A percentile compares a stretch with the other conserved stretches of the same genome.
Evolutionary conservation across 2,113 vertebrate genomes (phyloP).

Genomic region (Varanus komodoensis): DNA sequence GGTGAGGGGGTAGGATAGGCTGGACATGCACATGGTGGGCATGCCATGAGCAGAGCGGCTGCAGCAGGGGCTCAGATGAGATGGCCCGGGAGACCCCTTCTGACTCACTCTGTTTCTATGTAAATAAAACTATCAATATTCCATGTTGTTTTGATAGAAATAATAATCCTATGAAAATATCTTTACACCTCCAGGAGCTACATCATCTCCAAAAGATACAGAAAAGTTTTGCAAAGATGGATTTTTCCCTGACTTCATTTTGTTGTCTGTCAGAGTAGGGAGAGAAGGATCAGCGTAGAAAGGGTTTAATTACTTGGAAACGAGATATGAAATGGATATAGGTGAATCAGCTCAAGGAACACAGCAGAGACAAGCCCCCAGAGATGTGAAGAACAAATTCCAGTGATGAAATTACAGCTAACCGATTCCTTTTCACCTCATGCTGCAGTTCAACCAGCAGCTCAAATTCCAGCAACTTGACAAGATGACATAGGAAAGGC

Average conservation of each 20-base stretch:
- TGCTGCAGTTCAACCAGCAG: conserved; percentile 61
- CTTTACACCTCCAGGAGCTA: not conserved
- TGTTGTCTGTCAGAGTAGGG: not conserved
- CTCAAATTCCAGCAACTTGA: conserved; percentile 66
- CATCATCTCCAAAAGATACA: not conserved
- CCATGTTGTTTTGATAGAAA: not conserved
- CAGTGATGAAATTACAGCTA: conserved; percentile 66
- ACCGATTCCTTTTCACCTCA: conserved; percentile 65
- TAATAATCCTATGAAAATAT: not conserved
- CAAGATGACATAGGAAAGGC: conserved; percentile 79
- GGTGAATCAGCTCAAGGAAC: conserved; percentile 52
- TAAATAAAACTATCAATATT: not conserved
- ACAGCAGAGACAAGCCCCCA: not conserved
- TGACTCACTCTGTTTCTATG: no score
- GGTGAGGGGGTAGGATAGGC: no score
- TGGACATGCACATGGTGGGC: no score
- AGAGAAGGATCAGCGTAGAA: not conserved
- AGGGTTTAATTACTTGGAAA: not conserved
- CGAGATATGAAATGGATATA: not conserved
- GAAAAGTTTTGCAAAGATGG: not conserved
- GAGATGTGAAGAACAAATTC: conserved; percentile 60
- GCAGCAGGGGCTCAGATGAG: no score
- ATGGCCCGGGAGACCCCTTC: no score
- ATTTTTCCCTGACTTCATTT: not conserved
- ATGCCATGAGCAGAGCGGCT: no score